These are phyloP conservation scores for Leptosomus discolor DNA, from an alignment of 2,113 vertebrate species.

Conservation along the genomic window DNA sequence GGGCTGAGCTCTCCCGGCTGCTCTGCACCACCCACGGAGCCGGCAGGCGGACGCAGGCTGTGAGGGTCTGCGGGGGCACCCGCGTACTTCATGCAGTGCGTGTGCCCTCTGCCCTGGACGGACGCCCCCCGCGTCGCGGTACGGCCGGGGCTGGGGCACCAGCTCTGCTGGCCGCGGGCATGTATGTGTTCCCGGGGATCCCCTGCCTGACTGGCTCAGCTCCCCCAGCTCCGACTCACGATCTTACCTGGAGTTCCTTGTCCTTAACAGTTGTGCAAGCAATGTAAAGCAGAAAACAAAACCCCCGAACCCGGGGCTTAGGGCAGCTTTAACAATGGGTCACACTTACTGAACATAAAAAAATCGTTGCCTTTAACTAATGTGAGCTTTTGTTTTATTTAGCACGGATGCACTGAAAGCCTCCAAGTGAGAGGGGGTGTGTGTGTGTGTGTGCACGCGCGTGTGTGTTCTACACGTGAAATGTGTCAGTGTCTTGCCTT, in stretches of 20 bases:
- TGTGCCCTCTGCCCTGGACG: too few relatives aligned
- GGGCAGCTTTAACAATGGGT: neutral
- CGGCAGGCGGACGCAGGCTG: neutral
- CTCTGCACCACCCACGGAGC: fast-evolving
- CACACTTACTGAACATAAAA: neutral
- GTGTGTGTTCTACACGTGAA: neutral
- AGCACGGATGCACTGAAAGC: neutral
- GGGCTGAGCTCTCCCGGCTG: neutral
- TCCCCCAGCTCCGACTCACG: fast-evolving
- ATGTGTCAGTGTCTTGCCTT: neutral
- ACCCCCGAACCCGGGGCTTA: neutral
- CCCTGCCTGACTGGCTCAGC: fast-evolving
- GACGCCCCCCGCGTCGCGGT: too few relatives aligned
- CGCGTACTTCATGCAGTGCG: fast-evolving
- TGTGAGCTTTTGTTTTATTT: neutral
- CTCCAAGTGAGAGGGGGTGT: too few relatives aligned
- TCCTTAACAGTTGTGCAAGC: neutral
- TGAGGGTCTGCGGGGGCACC: neutral
- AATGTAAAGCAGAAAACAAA: neutral
- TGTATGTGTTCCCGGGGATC: fast-evolving
- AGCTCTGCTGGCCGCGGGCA: fast-evolving
- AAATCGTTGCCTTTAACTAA: neutral
- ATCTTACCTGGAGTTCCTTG: neutral
- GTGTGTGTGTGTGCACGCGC: neutral
- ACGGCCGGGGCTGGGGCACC: too few relatives aligned